phyloP scores from a whole-genome alignment of 2,113 vertebrate species.

The Paratilapia polleni region DNA sequence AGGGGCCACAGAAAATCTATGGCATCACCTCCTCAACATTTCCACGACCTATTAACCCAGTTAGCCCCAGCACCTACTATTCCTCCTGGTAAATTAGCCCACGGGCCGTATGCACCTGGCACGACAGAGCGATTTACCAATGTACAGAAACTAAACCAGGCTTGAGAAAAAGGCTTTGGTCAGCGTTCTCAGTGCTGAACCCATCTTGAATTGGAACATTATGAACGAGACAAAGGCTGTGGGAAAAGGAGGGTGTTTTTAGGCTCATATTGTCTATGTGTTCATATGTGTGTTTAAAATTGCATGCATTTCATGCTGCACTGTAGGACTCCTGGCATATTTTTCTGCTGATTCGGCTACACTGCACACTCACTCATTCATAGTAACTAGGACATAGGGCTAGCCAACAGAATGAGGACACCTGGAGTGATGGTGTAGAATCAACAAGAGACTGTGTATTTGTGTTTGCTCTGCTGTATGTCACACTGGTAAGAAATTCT shows the following conservation, averaged over 20 bases:
- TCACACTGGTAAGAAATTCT: background rate
- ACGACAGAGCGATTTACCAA: conserved; percentile 42
- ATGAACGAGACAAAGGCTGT: conserved; percentile 59
- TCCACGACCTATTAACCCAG: conserved; percentile 62
- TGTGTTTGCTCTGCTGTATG: background rate
- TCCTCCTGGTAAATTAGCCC: conserved; percentile 43
- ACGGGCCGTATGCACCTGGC: background rate
- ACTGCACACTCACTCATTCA: conserved; percentile 53
- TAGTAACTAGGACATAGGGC: conserved; percentile 55
- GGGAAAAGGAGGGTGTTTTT: conserved; percentile 57
- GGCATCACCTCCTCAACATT: conserved; percentile 24
- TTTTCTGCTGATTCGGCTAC: conserved; percentile 63
- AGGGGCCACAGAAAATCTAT: conserved; percentile 18
- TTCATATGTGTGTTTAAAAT: conserved; percentile 24
- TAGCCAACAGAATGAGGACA: conserved; percentile 57
- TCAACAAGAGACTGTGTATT: background rate
- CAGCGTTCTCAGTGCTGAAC: conserved; percentile 56
- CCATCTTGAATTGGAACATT: conserved; percentile 40
- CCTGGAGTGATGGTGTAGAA: background rate
- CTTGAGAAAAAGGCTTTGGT: conserved; percentile 35
- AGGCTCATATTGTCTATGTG: conserved; percentile 19
- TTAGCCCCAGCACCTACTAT: conserved; percentile 37
- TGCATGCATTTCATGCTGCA: conserved; percentile 39
- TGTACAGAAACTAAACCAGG: conserved; percentile 19
- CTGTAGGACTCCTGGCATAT: conserved; percentile 29